Conservation (phyloP, 2,888 invertebrate genomes). For the Sussaba pulchella region DNA sequence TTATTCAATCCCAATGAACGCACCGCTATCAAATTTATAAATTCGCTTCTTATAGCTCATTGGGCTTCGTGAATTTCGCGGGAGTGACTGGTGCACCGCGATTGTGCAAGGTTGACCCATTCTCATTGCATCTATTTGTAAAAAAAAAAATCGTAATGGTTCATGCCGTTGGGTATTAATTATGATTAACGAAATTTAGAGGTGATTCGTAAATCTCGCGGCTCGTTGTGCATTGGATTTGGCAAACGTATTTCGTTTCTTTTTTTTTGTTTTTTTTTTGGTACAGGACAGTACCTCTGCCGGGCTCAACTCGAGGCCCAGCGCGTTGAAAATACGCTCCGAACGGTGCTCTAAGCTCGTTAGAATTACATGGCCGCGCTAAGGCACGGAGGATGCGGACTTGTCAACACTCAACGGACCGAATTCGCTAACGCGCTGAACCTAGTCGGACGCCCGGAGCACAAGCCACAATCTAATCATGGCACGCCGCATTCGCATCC, state of each 20-base stretch:
- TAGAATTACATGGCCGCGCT: slow-evolving; percentile 81
- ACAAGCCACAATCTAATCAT: slow-evolving; percentile 83
- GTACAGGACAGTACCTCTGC: slow-evolving; percentile 12
- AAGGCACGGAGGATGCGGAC: slow-evolving; percentile 81
- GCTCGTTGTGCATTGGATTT: background rate
- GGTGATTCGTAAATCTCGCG: background rate
- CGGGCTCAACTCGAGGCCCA: slow-evolving; percentile 44
- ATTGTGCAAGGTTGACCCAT: slow-evolving; percentile 29
- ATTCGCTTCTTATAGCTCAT: slow-evolving; percentile 57
- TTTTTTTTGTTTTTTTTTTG: slow-evolving; percentile 43
- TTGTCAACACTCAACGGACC: slow-evolving; percentile 82
- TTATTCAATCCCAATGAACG: slow-evolving; percentile 68
- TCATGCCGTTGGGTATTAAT: background rate
- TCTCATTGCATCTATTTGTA: slow-evolving; percentile 34
- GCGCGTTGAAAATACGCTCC: slow-evolving; percentile 60
- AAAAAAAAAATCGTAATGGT: too few relatives aligned
- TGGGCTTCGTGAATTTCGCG: slow-evolving; percentile 46
- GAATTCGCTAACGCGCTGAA: slow-evolving; percentile 82
- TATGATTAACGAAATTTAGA: background rate
- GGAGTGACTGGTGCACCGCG: slow-evolving; percentile 28
- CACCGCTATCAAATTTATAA: slow-evolving; percentile 63
- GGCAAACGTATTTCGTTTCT: background rate
- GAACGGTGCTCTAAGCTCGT: slow-evolving; percentile 80
- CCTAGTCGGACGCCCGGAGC: slow-evolving; percentile 80
- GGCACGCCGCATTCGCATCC: slow-evolving; percentile 81